phyloP scores from a whole-genome alignment of 2,113 vertebrate genomes.

The Xiphorhynchus elegans region DNA sequence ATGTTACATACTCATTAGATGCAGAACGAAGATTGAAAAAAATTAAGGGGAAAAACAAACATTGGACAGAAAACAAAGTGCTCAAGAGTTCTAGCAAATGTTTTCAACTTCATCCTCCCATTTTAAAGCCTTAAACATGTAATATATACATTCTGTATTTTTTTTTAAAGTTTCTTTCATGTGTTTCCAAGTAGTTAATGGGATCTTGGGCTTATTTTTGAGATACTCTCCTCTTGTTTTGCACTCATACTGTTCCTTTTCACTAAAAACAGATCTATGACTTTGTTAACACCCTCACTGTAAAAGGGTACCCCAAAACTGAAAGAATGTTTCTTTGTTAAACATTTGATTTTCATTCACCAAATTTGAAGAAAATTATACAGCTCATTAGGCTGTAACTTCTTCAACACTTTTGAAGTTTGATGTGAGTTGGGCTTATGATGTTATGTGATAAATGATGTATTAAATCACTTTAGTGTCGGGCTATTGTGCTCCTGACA shows the following conservation, averaged over 20 bases:
- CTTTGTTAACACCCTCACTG: neutral
- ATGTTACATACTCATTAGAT: neutral
- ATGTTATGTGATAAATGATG: neutral
- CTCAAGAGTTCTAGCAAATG: neutral
- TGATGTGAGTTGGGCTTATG: neutral
- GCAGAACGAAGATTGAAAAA: slow-evolving; percentile 27
- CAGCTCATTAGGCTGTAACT: neutral
- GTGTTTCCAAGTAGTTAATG: neutral
- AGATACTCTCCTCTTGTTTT: neutral
- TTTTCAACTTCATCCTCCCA: neutral
- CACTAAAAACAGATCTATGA: neutral
- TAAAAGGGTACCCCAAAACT: neutral
- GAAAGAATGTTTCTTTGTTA: neutral
- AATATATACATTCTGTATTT: neutral
- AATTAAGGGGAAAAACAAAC: slow-evolving; percentile 3
- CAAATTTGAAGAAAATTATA: neutral
- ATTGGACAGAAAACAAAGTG: slow-evolving; percentile 44
- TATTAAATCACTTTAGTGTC: neutral
- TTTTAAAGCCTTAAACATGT: neutral
- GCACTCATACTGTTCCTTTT: neutral
- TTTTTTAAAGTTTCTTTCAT: neutral
- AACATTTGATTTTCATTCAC: neutral
- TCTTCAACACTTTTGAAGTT: neutral
- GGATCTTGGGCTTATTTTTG: neutral
- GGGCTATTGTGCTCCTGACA: neutral